A percentile compares a stretch with the other conserved stretches of the same genome.
phyloP scores from a whole-genome alignment of 2,888 invertebrate genomes.

The Cantharis flavilabris region DNA sequence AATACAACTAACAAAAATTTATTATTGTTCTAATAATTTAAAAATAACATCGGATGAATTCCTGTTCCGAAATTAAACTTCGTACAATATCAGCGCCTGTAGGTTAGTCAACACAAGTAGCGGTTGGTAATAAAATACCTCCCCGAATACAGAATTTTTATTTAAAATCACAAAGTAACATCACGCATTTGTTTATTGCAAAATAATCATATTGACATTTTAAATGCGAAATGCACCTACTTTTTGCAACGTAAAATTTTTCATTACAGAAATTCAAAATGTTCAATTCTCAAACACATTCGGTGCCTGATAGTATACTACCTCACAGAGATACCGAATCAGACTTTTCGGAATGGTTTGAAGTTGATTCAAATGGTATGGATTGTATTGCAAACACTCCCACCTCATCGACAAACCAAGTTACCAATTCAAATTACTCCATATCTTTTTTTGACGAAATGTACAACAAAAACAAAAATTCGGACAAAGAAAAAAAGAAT shows the following conservation, averaged over 20 bases:
- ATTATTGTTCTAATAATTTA: background rate
- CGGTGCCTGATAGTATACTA: slow-evolving; percentile 13
- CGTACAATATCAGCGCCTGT: background rate
- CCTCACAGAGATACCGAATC: slow-evolving; percentile 17
- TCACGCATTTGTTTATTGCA: background rate
- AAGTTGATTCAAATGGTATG: slow-evolving; percentile 22
- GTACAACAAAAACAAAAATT: slow-evolving; percentile 32
- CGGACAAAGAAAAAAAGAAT: slow-evolving; percentile 38
- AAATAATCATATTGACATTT: background rate
- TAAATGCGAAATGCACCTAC: background rate
- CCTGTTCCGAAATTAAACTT: background rate
- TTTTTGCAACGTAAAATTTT: background rate
- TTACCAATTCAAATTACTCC: slow-evolving; percentile 6
- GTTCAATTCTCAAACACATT: slow-evolving; percentile 7
- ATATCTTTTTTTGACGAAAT: slow-evolving; percentile 27
- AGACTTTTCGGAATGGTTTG: slow-evolving; percentile 20
- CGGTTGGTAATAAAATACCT: background rate
- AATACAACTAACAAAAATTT: too few species aligned
- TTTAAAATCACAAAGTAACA: background rate
- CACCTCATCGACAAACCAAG: slow-evolving; percentile 15
- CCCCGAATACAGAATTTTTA: too few species aligned
- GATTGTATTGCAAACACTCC: slow-evolving; percentile 21
- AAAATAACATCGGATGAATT: background rate
- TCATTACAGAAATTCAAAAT: slow-evolving; percentile 1
- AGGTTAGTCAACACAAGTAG: background rate